phyloP scores from a whole-genome alignment of 1,140 invertebrate genomes.

The Melipona quadrifasciata region DNA sequence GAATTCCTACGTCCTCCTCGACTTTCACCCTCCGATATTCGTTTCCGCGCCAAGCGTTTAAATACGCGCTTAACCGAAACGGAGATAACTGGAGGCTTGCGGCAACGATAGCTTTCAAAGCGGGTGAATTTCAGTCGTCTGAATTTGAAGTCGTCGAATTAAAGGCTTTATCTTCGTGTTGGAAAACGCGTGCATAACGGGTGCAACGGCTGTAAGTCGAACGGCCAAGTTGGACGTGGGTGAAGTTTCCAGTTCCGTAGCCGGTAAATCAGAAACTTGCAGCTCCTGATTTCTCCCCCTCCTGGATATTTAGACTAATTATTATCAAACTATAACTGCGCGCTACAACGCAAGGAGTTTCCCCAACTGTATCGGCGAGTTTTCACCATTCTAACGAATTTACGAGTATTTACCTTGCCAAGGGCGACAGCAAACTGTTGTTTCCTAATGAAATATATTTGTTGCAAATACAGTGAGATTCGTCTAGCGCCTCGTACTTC shows the following conservation, averaged over 20 bases:
- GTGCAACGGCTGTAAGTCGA: not conserved
- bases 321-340: constrained; percentile 23
- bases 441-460: not conserved
- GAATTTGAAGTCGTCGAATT: constrained; percentile 23
- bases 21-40: constrained; percentile 51
- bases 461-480: not conserved
- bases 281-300: not conserved
- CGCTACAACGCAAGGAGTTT: not conserved
- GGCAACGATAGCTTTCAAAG: not conserved
- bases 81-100: constrained; percentile 19
- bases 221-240: not conserved
- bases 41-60: constrained; percentile 68
- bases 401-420: constrained; percentile 2
- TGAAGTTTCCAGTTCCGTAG: constrained; percentile 25
- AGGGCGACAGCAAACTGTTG: not conserved
- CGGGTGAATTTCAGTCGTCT: not conserved
- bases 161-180: constrained; percentile 19
- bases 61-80: constrained; percentile 48
- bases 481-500: no score
- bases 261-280: constrained; percentile 25
- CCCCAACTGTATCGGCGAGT: not conserved
- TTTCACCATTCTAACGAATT: not conserved
- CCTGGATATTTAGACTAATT: constrained; percentile 26
- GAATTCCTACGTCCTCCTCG: constrained; percentile 62
- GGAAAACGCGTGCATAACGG: constrained; percentile 31